These are phyloP conservation scores for Ctenochaetus hawaiiensis DNA, from an alignment of 2,797 vertebrate species.

Conservation along the genomic window DNA sequence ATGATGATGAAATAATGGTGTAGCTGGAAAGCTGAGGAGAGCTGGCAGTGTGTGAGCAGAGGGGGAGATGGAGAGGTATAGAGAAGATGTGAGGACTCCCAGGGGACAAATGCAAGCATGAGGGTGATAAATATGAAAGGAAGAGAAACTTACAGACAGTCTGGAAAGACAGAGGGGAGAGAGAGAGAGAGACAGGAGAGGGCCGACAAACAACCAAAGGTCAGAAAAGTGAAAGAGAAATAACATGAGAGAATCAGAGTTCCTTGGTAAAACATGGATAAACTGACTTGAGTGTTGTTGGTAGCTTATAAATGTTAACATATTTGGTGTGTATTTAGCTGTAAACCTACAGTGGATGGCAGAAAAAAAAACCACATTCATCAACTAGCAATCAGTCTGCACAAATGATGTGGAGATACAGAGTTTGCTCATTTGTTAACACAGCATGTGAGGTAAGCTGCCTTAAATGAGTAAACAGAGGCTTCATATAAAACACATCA, in stretches of 20 bases:
- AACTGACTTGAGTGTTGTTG: background rate
- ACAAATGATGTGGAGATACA: constrained; percentile 26
- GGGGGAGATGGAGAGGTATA: constrained; percentile 31
- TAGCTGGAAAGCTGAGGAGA: constrained; percentile 49
- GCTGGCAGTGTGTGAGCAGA: constrained; percentile 37
- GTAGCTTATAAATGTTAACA: background rate
- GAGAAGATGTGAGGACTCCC: constrained; percentile 49
- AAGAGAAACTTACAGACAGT: constrained; percentile 17
- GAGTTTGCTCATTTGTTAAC: constrained; percentile 27
- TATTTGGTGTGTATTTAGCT: constrained; percentile 13
- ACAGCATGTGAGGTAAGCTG: constrained; percentile 29
- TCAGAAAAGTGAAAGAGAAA: constrained; percentile 15
- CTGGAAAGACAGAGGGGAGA: background rate
- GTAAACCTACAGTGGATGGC: constrained; percentile 24
- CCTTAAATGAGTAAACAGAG: constrained; percentile 20
- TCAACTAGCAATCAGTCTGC: constrained; percentile 45
- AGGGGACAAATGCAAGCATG: constrained; percentile 9
- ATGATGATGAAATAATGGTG: constrained; percentile 69
- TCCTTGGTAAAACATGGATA: constrained; percentile 19
- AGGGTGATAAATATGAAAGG: constrained; percentile 22
- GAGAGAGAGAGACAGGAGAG: background rate
- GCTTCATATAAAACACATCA: constrained; percentile 21
- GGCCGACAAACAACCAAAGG: constrained; percentile 8
- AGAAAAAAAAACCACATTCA: constrained; percentile 27
- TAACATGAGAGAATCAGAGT: background rate